Evolutionary conservation across 1,140 invertebrate species (phyloP).

Genomic region (Drosophila repletoides): DNA sequence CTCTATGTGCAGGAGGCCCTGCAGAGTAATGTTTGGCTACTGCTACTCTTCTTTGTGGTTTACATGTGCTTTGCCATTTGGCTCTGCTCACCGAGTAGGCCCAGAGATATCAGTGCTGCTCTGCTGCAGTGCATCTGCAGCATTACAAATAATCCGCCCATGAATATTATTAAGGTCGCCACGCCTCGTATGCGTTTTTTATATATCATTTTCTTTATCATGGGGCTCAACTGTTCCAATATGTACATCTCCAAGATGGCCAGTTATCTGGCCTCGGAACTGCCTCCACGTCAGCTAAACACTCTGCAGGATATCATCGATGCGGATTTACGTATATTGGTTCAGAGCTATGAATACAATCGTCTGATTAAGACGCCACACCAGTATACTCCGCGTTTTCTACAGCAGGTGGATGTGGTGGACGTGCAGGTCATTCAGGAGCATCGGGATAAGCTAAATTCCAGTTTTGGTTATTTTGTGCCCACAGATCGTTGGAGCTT

Average conservation of each 20-base stretch:
- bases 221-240: slow-evolving; percentile 64
- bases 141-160: slow-evolving; percentile 48
- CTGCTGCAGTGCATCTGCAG: slow-evolving; percentile 64
- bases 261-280: slow-evolving; percentile 63
- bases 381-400: slow-evolving; percentile 35
- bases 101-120: slow-evolving; percentile 54
- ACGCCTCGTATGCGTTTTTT: slow-evolving; percentile 59
- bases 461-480: slow-evolving; percentile 58
- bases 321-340: slow-evolving; percentile 51
- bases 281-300: slow-evolving; percentile 45
- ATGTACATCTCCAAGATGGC: slow-evolving; percentile 72
- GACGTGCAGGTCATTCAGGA: slow-evolving; percentile 31
- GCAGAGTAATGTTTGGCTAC: slow-evolving; percentile 49
- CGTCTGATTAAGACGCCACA: slow-evolving; percentile 11
- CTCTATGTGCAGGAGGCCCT: slow-evolving; percentile 53
- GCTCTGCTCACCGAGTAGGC: slow-evolving; percentile 51
- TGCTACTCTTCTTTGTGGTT: slow-evolving; percentile 30
- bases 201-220: slow-evolving; percentile 47
- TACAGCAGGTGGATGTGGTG: slow-evolving; percentile 47
- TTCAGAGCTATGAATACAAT: slow-evolving; percentile 56
- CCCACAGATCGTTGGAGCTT: slow-evolving; percentile 68
- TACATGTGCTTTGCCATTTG: slow-evolving; percentile 64
- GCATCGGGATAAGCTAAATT: slow-evolving; percentile 51
- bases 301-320: slow-evolving; percentile 60
- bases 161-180: slow-evolving; percentile 25